These are phyloP conservation scores for Ciconia nigra DNA, from an alignment of 2,797 vertebrate genomes.

Conservation along the genomic window DNA sequence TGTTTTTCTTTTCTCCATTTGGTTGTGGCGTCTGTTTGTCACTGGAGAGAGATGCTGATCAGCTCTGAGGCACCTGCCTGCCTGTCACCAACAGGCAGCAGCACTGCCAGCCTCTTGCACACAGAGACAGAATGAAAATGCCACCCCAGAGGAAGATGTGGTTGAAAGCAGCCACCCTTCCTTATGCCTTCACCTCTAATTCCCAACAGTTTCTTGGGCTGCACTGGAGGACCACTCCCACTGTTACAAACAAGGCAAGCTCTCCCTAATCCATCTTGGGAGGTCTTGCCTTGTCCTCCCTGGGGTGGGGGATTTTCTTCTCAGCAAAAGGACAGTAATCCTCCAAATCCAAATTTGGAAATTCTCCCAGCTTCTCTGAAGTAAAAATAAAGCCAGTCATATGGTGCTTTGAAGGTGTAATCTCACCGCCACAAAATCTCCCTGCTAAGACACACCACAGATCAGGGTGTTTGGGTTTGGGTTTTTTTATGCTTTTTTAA, in stretches of 20 bases:
- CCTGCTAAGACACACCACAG: background rate
- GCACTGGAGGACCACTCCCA: background rate
- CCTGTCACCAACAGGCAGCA: background rate
- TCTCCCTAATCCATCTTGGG: constrained; percentile 63
- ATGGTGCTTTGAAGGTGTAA: constrained; percentile 64
- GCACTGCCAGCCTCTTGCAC: background rate
- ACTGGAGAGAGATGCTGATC: background rate
- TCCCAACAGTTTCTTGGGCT: background rate
- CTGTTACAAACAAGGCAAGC: background rate
- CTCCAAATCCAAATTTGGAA: constrained; percentile 73
- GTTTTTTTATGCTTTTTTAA: background rate
- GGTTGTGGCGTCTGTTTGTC: background rate
- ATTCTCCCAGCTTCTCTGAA: constrained; percentile 67
- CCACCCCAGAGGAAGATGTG: background rate
- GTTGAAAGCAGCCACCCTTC: background rate
- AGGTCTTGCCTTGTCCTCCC: constrained; percentile 52
- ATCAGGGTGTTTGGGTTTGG: background rate
- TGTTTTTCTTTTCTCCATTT: background rate
- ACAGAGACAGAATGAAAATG: background rate
- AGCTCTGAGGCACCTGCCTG: background rate
- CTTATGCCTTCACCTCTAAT: background rate
- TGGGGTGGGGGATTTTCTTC: constrained; percentile 35
- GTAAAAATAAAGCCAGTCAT: constrained; percentile 69
- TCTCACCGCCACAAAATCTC: constrained; percentile 8
- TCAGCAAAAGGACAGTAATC: constrained; percentile 68